A percentile compares a stretch with the other conserved stretches of the same genome.
These are phyloP conservation scores for Chionoecetes opilio DNA, from an alignment of 1,140 invertebrate genomes.

Conservation along the genomic window DNA sequence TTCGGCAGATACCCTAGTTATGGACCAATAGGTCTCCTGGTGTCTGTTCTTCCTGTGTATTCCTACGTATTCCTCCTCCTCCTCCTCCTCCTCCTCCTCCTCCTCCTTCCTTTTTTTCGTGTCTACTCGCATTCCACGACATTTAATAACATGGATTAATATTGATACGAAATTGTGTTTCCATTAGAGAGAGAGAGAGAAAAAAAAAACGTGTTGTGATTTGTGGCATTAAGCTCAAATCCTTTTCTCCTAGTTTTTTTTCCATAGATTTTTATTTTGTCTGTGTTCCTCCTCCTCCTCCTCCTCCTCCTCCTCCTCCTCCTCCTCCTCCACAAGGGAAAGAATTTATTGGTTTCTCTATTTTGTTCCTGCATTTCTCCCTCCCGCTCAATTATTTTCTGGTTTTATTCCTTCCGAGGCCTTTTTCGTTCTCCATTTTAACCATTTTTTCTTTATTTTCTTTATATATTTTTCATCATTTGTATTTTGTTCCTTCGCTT, in stretches of 20 bases:
- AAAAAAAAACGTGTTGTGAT: neutral
- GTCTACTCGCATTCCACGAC: neutral
- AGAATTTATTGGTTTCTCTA: too few species aligned
- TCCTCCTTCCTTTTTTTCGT: neutral
- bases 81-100: neutral
- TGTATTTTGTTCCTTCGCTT: neutral
- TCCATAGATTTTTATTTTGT: too few species aligned
- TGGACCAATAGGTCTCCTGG: too few species aligned
- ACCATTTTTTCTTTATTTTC: neutral
- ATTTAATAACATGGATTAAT: neutral
- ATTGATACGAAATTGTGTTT: neutral
- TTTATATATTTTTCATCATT: neutral
- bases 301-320: neutral
- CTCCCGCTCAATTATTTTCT: constrained; percentile 30
- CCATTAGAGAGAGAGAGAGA: constrained; percentile 27
- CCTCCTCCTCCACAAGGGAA: neutral
- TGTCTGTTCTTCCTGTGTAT: too few species aligned
- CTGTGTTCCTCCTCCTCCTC: neutral
- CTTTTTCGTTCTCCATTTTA: neutral
- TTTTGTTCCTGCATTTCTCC: neutral
- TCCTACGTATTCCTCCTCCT: constrained; percentile 4
- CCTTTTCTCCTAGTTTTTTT: neutral
- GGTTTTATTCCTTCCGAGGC: neutral
- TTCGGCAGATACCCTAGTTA: too few species aligned
- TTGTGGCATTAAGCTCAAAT: neutral